Conservation (phyloP, 2,888 invertebrate species). For the Muscina levida region DNA sequence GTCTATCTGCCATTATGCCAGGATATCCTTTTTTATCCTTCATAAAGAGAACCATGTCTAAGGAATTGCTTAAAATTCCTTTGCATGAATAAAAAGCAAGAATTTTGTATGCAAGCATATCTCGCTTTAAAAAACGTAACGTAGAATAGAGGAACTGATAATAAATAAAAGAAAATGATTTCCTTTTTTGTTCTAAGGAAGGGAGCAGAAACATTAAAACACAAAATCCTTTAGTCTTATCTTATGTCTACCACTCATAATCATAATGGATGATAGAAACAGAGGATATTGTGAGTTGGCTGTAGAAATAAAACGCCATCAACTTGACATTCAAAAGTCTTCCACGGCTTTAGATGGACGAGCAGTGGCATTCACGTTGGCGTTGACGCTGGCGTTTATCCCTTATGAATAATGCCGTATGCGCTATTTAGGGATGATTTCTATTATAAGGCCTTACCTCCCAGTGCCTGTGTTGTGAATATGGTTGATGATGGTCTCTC, state of each 20-base stretch:
- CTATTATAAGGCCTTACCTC: too few relatives aligned
- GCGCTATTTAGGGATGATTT: not conserved
- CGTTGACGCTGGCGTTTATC: constrained; percentile 43
- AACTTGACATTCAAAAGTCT: constrained; percentile 63
- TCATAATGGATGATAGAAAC: not conserved
- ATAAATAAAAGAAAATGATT: constrained; percentile 36
- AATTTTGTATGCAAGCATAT: not conserved
- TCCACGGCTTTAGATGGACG: constrained; percentile 1
- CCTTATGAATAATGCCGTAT: constrained; percentile 51
- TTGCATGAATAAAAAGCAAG: constrained; percentile 1
- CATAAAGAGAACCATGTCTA: not conserved
- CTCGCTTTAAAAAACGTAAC: too few relatives aligned
- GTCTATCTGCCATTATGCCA: not conserved
- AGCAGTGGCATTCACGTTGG: not conserved
- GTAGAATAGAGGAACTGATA: not conserved
- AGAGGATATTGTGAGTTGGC: not conserved
- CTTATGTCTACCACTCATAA: constrained; percentile 54
- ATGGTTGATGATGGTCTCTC: too few relatives aligned
- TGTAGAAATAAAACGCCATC: constrained; percentile 7
- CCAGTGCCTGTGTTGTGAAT: too few relatives aligned
- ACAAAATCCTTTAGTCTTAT: constrained; percentile 49
- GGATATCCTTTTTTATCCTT: constrained; percentile 9
- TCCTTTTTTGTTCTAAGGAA: not conserved
- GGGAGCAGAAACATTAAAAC: not conserved
- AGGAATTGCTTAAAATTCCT: constrained; percentile 23